These are phyloP conservation scores for Calypte anna DNA, from an alignment of 2,113 vertebrate species.

Conservation along the genomic window DNA sequence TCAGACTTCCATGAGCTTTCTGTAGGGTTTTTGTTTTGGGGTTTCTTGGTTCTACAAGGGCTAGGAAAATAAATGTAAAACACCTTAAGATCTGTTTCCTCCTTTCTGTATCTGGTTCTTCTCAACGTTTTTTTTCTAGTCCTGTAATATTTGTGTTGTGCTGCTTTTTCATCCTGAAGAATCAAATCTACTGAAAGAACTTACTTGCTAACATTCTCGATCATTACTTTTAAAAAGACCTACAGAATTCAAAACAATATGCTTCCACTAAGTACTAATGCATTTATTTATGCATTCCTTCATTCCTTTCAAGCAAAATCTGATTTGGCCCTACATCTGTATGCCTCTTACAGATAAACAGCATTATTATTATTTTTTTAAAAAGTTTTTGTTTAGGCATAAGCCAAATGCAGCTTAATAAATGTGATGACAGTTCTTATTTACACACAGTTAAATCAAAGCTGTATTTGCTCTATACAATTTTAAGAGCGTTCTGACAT, in stretches of 20 bases:
- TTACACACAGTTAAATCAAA: background rate
- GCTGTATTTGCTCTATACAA: background rate
- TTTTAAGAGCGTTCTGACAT: background rate
- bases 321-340: slow-evolving; percentile 30
- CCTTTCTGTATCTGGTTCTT: background rate
- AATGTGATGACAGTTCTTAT: background rate
- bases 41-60: background rate
- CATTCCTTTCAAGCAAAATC: slow-evolving; percentile 12
- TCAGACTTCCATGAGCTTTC: background rate
- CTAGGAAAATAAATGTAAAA: background rate
- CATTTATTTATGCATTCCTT: slow-evolving; percentile 50
- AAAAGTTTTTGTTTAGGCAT: background rate
- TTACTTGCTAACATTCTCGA: background rate
- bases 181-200: background rate
- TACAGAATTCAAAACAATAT: background rate
- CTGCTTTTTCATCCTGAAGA: background rate
- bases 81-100: background rate
- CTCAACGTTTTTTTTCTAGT: background rate
- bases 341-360: background rate
- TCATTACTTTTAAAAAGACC: background rate
- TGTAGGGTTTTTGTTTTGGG: background rate
- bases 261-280: background rate
- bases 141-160: background rate
- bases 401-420: background rate
- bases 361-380: background rate